phyloP scores from a whole-genome alignment of 2,888 invertebrate genomes.

The Strigamia crassipes region DNA sequence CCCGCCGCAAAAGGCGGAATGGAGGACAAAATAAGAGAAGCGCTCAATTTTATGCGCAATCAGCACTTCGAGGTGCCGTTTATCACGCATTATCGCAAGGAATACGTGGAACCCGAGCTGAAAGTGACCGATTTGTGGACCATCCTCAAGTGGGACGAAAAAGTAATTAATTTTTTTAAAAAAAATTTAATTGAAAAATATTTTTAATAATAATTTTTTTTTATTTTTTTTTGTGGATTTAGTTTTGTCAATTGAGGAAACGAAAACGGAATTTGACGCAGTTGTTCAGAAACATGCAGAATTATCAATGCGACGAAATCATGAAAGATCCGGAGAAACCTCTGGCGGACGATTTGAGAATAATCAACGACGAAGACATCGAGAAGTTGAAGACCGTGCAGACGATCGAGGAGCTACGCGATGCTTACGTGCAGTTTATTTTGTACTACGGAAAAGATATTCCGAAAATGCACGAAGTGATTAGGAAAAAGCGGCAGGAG shows the following conservation, averaged over 20 bases:
- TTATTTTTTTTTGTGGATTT: conserved; percentile 48
- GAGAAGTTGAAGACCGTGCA: conserved; percentile 76
- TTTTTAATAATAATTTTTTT: too few species aligned
- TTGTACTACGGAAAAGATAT: conserved; percentile 87
- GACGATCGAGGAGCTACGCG: conserved; percentile 87
- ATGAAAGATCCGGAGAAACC: conserved; percentile 83
- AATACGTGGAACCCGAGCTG: conserved; percentile 92
- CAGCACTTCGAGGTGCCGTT: conserved; percentile 96
- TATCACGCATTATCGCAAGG: conserved; percentile 97
- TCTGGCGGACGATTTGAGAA: conserved; percentile 77
- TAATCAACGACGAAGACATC: conserved; percentile 84
- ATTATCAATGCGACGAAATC: conserved; percentile 81
- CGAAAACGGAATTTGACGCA: conserved; percentile 80
- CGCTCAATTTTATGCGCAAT: conserved; percentile 93
- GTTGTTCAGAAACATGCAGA: conserved; percentile 88
- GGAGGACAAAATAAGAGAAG: conserved; percentile 88
- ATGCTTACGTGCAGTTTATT: conserved; percentile 90
- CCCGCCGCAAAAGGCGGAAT: conserved; percentile 47
- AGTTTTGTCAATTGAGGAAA: conserved; percentile 86
- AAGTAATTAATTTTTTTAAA: conserved; percentile 63
- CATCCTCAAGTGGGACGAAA: conserved; percentile 93
- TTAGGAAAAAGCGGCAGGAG: conserved; percentile 67
- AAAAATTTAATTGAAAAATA: conserved; percentile 41
- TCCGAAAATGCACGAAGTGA: conserved; percentile 78
- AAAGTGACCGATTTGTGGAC: conserved; percentile 96